Evolutionary conservation across 2,113 vertebrate genomes (phyloP).

Genomic region (Lepisosteus osseus): DNA sequence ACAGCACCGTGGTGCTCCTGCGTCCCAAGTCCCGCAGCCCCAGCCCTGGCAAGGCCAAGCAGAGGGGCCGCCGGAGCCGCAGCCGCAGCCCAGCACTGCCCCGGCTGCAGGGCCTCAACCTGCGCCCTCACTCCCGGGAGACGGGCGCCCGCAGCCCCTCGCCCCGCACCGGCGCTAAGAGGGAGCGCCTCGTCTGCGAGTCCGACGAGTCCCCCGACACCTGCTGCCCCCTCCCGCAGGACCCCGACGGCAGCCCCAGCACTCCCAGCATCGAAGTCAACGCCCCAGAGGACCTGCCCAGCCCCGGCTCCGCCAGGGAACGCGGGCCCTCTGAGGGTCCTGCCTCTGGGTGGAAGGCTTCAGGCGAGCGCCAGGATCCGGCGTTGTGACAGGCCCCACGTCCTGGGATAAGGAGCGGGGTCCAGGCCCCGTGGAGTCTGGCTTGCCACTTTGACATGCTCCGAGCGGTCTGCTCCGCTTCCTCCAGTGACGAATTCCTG

Average conservation of each 20-base stretch:
- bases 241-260: constrained; percentile 44
- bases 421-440: too few species aligned
- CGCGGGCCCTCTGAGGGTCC: constrained; percentile 45
- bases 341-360: constrained; percentile 19
- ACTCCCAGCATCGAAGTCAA: constrained; percentile 48
- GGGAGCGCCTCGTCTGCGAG: constrained; percentile 63
- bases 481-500: too few species aligned
- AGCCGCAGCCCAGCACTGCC: constrained; percentile 79
- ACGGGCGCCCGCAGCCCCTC: constrained; percentile 74
- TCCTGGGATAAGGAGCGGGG: too few species aligned
- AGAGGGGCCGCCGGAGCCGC: constrained; percentile 62
- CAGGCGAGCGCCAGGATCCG: constrained; percentile 37
- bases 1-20: constrained; percentile 90
- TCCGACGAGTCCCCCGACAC: constrained; percentile 28
- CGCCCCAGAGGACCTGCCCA: constrained; percentile 53
- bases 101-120: constrained; percentile 83
- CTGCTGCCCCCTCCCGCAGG: constrained; percentile 40
- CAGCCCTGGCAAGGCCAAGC: constrained; percentile 77
- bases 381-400: constrained; percentile 39
- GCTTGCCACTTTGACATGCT: too few species aligned
- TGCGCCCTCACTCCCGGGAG: constrained; percentile 73
- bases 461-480: too few species aligned
- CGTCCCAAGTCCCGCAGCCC: constrained; percentile 88
- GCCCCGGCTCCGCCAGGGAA: constrained; percentile 60
- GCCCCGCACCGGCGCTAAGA: constrained; percentile 57